Evolutionary conservation across 1,140 invertebrate species (phyloP), one percentile per base, ranked within the genome.

Genomic region (Pogonomyrmex barbatus): DNA sequence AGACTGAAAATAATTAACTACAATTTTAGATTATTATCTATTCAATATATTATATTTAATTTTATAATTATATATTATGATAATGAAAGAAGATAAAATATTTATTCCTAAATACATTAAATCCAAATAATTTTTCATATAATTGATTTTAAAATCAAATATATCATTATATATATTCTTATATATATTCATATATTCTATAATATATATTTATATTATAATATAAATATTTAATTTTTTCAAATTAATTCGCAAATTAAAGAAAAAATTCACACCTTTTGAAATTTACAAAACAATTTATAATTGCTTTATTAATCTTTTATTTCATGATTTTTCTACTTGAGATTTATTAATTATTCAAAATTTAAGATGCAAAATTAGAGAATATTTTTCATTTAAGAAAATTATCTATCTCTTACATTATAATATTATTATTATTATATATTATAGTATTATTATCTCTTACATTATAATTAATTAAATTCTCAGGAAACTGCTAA

Each of bases 1-100:
- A 24, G 24, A 24, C 24, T 24, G 24, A 24, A 24, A 24, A 24
- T 24, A 24, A 24, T 24, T 24, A 24, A 24, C 24, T 24, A 24
- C 24, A 24, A 24, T 24, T 24, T 24, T 24, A 24, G 24, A 58
- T 58, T 56, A 56, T 24, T 10, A n/a, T 39, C 24, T 12, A 6
- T 73, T 54, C 24, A 75, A 24, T 75, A 73, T 54, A 56, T 63
- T 33, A 36, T 63, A 36, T 58, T 75, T 73, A 4, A 42, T 58
- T 56, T 75, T 12, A 42, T 42, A 75, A 54, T 4, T 36, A 58
- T 33, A 58, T 24, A 24, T 56, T 73, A 2, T 12, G 36, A 12
- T 56, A 30, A 54, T 54, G 3, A 67, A 3, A 1, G 8, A 45
- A 0, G 1, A 8, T 56, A 24, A 24, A 24, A 24, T 24, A 24